phyloP scores from a whole-genome alignment of 53 echinoderm and acorn worm species.

The Antedon mediterranea region DNA sequence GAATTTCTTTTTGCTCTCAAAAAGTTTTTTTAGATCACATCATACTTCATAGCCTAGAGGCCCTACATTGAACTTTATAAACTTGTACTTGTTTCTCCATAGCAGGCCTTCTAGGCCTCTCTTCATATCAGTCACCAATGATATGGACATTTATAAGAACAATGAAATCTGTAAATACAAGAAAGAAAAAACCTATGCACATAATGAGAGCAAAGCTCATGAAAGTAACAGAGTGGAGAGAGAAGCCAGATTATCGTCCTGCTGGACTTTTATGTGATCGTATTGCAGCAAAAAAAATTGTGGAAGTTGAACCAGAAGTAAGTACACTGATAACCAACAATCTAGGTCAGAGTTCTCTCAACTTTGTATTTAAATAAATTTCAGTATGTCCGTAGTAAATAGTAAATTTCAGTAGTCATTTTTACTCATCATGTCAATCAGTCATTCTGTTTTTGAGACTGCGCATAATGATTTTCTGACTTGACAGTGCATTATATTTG shows the following conservation, averaged over 20 bases:
- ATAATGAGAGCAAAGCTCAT: slow-evolving; percentile 75
- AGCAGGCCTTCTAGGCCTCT: too few relatives aligned
- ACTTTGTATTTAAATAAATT: slow-evolving; percentile 4
- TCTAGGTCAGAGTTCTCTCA: too few relatives aligned
- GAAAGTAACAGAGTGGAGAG: slow-evolving; percentile 42
- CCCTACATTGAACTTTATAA: too few relatives aligned
- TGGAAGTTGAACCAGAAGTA: not conserved
- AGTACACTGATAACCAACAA: not conserved
- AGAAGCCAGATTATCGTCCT: slow-evolving; percentile 27
- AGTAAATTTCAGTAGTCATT: too few relatives aligned
- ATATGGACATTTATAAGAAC: slow-evolving; percentile 16
- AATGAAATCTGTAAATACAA: slow-evolving; percentile 81
- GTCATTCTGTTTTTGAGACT: too few relatives aligned
- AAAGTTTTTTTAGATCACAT: too few relatives aligned
- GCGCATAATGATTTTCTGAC: too few relatives aligned
- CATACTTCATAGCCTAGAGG: too few relatives aligned
- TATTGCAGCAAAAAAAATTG: slow-evolving; percentile 1
- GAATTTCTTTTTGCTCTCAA: too few relatives aligned
- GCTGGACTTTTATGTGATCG: slow-evolving; percentile 28
- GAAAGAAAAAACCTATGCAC: slow-evolving; percentile 60
- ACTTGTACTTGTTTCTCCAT: too few relatives aligned
- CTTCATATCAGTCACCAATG: not conserved
- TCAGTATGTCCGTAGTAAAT: not conserved
- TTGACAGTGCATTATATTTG: too few relatives aligned
- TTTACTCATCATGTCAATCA: too few relatives aligned